Evolutionary conservation across 2,888 invertebrate genomes (phyloP), one percentile per base, ranked within the genome.

Genomic region (Diaperis boleti): DNA sequence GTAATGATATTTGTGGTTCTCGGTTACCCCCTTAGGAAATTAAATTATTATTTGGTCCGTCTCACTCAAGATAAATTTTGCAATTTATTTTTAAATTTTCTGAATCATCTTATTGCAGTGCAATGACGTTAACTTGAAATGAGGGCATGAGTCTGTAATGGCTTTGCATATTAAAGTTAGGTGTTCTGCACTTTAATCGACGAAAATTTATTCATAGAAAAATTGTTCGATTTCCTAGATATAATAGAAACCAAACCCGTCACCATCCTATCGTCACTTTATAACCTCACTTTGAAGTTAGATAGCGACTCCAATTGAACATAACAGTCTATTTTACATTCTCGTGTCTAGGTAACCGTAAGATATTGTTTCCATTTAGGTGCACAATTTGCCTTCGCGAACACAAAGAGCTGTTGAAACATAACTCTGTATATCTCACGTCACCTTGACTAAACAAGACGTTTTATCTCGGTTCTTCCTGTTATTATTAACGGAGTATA

Each of bases 321-420:
- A 18, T 17, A 49, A 49, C 33, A 15, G 49, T 15, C 33, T 33
- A 49, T 33, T 35, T 49, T 11, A 18, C 33, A 49, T 49, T 49
- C 33, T 13, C 7, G 18, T 49, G 33, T 18, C 33, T 49, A 17
- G 35, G 11, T 49, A 52, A 52, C 35, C 17, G 52, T 52, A 37
- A 52, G 37, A 37, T 52, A 52, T 11, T 37, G 52, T 52, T 52
- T 52, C 35, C 52, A 52, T 52, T 52, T 52, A 35, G 17, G 31
- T 31, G 11, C 20, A 50, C 33, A 35, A 20, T 52, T 52, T 52
- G 39, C 52, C 10, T 22, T 22, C 20, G 13, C 8, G 49, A 35
- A 17, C 33, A 49, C 49, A 49, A 49, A 49, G 49, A 35, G 41
- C 49, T 10, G 33, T 49, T 49, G 52, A 52, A 35, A 37, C 52